These are phyloP conservation scores for Psophia crepitans DNA, from an alignment of 2,113 vertebrate genomes.

Conservation along the genomic window DNA sequence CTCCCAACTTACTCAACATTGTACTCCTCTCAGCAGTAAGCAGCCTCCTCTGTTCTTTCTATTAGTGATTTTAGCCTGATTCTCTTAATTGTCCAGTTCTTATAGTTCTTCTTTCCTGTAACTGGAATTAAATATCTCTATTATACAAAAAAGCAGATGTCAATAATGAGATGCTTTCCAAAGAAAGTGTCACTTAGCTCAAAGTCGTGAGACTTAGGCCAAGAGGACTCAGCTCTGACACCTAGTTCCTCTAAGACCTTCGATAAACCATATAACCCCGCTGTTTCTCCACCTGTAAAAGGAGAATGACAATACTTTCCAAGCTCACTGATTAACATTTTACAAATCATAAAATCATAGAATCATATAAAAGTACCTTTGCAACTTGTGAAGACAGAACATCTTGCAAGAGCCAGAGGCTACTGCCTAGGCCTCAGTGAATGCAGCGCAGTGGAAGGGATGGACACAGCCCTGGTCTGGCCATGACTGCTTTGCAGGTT, in stretches of 20 bases:
- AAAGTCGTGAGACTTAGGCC: background rate
- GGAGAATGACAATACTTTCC: background rate
- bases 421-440: background rate
- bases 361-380: no score
- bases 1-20: background rate
- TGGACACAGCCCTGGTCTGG: background rate
- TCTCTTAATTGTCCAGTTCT: background rate
- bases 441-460: accelerated
- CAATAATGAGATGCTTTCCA: background rate
- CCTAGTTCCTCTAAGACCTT: background rate
- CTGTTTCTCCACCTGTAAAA: background rate
- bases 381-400: accelerated
- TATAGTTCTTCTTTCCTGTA: background rate
- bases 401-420: background rate
- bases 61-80: background rate
- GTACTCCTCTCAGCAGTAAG: background rate
- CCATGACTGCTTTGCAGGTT: background rate
- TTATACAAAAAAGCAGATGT: background rate
- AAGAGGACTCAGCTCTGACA: background rate
- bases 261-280: background rate
- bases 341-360: no score
- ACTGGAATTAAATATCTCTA: background rate
- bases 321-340: background rate
- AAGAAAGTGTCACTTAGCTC: background rate
- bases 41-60: background rate